Evolutionary conservation across 1,140 invertebrate species (phyloP).

Genomic region (Ridgeia piscesae): DNA sequence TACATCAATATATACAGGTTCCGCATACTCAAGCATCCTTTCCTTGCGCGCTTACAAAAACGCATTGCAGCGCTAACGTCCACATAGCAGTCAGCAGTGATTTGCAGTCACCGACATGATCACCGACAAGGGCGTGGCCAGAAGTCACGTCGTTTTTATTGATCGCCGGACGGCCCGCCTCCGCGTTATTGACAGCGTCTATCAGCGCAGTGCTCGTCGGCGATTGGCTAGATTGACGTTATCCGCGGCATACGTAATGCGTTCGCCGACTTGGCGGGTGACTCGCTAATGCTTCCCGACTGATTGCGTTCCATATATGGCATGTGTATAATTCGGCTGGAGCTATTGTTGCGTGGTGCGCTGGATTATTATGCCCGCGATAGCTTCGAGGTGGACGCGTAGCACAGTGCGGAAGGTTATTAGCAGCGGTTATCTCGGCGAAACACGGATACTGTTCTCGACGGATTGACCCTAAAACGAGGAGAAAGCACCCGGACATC

Average conservation of each 20-base stretch:
- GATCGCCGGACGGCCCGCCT: background rate
- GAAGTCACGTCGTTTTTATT: constrained; percentile 5
- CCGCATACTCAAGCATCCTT: background rate
- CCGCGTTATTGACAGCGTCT: background rate
- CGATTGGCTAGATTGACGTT: background rate
- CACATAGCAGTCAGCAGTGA: background rate
- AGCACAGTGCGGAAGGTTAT: constrained; percentile 32
- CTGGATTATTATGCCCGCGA: constrained; percentile 2
- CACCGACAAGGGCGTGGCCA: constrained; percentile 16
- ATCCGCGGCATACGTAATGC: constrained; percentile 6
- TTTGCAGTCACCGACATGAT: background rate
- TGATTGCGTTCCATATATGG: constrained; percentile 45
- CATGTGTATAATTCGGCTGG: constrained; percentile 43
- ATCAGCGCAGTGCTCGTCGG: background rate
- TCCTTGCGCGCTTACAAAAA: background rate
- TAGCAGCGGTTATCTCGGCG: constrained; percentile 33
- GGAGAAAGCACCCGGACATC: constrained; percentile 32
- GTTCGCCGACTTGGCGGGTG: background rate
- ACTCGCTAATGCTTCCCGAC: constrained; percentile 44
- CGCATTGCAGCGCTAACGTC: background rate
- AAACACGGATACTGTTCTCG: constrained; percentile 12
- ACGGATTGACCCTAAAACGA: background rate
- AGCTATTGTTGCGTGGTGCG: constrained; percentile 39
- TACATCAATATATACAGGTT: background rate
- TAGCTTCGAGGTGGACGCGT: background rate